phyloP scores from a whole-genome alignment of 2,797 vertebrate species.

The Poliocrania exsul region DNA sequence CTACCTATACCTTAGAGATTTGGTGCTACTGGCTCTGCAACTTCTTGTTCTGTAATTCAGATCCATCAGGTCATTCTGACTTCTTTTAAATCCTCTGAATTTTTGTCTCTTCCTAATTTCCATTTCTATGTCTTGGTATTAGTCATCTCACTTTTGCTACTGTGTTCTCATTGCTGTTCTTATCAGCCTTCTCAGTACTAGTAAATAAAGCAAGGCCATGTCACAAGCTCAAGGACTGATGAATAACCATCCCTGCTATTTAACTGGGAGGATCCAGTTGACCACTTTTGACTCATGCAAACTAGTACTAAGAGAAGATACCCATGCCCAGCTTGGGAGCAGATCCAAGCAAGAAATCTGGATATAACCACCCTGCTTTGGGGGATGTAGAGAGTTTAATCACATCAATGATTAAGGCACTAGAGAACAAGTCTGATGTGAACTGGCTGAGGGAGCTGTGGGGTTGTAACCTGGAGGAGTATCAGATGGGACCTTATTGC shows the following conservation, averaged over 20 bases:
- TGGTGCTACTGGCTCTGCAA: not conserved
- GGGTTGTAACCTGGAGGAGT: not conserved
- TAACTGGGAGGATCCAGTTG: not conserved
- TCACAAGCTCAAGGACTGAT: not conserved
- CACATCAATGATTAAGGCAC: not conserved
- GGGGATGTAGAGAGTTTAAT: not conserved
- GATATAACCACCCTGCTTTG: too few relatives aligned
- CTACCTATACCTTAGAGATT: not conserved
- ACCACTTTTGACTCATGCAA: not conserved
- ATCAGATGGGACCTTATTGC: not conserved
- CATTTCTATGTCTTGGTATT: not conserved
- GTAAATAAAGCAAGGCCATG: not conserved
- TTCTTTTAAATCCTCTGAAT: not conserved
- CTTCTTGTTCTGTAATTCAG: not conserved
- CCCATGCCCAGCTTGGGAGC: not conserved
- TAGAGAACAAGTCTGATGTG: not conserved
- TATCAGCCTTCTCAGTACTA: not conserved
- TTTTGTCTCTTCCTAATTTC: not conserved
- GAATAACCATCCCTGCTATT: not conserved
- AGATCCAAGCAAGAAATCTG: not conserved
- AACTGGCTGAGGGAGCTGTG: not conserved
- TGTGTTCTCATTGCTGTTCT: not conserved
- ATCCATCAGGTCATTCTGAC: not conserved
- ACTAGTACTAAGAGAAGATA: accelerated
- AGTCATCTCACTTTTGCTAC: not conserved